A percentile compares a stretch with the other conserved stretches of the same genome.
phyloP scores from a whole-genome alignment of 1,140 invertebrate species.

The Drosophila guanche region DNA sequence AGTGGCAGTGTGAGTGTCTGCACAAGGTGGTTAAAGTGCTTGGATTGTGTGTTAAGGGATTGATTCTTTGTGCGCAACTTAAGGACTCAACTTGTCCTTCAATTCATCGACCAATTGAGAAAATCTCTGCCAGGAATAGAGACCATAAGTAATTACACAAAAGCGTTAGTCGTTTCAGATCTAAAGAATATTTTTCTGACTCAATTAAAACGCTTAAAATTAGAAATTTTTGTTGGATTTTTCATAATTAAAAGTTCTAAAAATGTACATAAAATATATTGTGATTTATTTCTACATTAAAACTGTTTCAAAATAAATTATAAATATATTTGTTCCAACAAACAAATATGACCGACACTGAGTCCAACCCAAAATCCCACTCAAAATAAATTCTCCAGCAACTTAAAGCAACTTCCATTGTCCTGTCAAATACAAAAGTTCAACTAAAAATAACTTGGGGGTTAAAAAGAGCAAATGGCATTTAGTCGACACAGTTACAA shows the following conservation, averaged over 20 bases:
- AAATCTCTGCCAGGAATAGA: not conserved
- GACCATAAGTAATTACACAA: not conserved
- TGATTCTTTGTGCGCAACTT: conserved; percentile 32
- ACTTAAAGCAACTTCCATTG: not conserved
- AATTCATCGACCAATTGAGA: conserved; percentile 16
- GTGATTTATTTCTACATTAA: too few relatives aligned
- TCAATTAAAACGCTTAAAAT: too few relatives aligned
- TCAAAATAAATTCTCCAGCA: not conserved
- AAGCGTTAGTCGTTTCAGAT: not conserved
- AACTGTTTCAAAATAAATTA: too few relatives aligned
- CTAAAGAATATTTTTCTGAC: too few relatives aligned
- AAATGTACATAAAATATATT: too few relatives aligned
- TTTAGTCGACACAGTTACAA: conserved; percentile 39
- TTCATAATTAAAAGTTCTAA: too few relatives aligned
- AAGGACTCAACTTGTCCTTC: conserved; percentile 14
- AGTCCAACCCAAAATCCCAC: too few relatives aligned
- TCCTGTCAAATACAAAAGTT: not conserved
- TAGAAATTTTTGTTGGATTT: too few relatives aligned
- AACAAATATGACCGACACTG: not conserved
- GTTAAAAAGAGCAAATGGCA: conserved; percentile 49
- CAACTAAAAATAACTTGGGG: conserved; percentile 17
- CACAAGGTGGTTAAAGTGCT: conserved; percentile 22
- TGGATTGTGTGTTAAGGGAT: conserved; percentile 36
- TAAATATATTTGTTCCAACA: not conserved
- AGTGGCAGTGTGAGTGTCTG: conserved; percentile 21